Conservation (phyloP, 2,888 invertebrate species). For the Parapristionchus giblindavisi region DNA sequence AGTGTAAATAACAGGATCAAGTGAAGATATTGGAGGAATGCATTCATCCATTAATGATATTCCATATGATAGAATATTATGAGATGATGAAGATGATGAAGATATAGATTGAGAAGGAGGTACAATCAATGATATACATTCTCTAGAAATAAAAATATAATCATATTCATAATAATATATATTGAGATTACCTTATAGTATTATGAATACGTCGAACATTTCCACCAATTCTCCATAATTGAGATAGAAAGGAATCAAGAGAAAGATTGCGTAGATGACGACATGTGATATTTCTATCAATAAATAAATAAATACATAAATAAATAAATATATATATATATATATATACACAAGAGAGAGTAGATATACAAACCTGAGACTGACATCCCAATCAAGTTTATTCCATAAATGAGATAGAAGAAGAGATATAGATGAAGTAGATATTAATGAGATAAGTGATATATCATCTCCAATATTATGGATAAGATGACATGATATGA, state of each 20-base stretch:
- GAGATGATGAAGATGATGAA: neutral
- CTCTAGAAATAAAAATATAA: neutral
- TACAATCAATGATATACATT: neutral
- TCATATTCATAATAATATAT: no score
- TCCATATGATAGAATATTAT: neutral
- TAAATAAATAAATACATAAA: no score
- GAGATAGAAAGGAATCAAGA: constrained; percentile 17
- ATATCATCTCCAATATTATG: neutral
- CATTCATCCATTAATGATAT: neutral
- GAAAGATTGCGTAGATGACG: constrained; percentile 10
- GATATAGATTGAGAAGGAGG: neutral
- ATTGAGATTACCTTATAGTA: constrained; percentile 13
- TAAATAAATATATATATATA: neutral
- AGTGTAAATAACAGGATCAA: constrained; percentile 27
- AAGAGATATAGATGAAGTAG: constrained; percentile 2
- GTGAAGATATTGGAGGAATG: constrained; percentile 14
- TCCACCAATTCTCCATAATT: constrained; percentile 51
- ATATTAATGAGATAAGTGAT: neutral
- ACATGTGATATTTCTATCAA: neutral
- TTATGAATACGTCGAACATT: constrained; percentile 37
- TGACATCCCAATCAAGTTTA: constrained; percentile 9
- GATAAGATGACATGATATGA: neutral
- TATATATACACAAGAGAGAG: neutral
- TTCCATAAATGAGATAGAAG: constrained; percentile 24
- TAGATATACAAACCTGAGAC: neutral